Conservation (phyloP, 2,797 vertebrate genomes). For the Cuculus canorus region DNA sequence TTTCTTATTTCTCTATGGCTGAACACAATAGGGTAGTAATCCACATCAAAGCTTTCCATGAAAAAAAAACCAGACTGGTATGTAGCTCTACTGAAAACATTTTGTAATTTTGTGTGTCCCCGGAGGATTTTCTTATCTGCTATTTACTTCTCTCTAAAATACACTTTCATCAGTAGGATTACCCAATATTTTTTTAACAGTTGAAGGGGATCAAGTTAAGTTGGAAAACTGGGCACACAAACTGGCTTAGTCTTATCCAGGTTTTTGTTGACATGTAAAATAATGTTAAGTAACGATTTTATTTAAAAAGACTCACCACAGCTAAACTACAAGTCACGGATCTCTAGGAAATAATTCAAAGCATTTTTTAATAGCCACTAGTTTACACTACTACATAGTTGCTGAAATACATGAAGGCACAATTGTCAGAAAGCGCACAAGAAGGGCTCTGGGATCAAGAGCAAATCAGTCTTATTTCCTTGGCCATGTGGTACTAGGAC, state of each 20-base stretch:
- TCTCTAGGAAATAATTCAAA: neutral
- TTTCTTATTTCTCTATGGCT: neutral
- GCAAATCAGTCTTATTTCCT: neutral
- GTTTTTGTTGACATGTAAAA: neutral
- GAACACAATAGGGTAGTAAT: neutral
- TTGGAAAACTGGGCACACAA: neutral
- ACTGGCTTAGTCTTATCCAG: neutral
- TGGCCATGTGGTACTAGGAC: neutral
- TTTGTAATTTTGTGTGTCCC: neutral
- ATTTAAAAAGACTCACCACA: neutral
- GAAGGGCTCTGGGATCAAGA: neutral
- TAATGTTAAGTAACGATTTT: neutral
- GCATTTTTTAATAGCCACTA: neutral
- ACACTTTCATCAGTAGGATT: neutral
- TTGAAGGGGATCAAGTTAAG: neutral
- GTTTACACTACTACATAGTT: neutral
- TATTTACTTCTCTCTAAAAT: neutral
- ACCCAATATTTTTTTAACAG: neutral
- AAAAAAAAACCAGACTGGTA: neutral
- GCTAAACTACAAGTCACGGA: neutral
- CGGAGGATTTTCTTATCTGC: neutral
- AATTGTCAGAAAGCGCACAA: accelerated
- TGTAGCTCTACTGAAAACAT: neutral
- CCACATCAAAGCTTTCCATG: neutral
- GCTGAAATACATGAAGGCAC: neutral